phyloP scores from a whole-genome alignment of 2,888 invertebrate genomes.

The Agriopis marginaria region DNA sequence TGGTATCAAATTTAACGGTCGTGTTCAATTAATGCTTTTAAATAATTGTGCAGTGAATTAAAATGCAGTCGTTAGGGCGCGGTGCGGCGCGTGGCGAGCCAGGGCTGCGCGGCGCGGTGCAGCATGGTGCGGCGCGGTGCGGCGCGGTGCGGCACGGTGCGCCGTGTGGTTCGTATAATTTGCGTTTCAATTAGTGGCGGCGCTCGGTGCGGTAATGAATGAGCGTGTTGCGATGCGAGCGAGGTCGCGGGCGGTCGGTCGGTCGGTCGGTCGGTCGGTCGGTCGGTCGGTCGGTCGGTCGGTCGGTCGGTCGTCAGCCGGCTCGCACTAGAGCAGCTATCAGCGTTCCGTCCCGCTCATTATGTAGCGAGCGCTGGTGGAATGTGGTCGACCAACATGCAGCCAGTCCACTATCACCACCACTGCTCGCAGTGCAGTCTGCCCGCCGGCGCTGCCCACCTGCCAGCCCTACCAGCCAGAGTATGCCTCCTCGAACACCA shows the following conservation, averaged over 20 bases:
- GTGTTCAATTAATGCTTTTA: conserved; percentile 44
- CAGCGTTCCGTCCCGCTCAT: background rate
- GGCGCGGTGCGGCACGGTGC: conserved; percentile 9
- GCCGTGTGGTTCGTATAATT: conserved; percentile 41
- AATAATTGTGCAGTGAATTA: conserved; percentile 41
- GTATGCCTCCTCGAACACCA: too few relatives aligned
- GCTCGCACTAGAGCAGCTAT: background rate
- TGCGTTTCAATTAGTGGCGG: conserved; percentile 48
- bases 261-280: background rate
- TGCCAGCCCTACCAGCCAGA: too few relatives aligned
- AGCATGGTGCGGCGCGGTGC: conserved; percentile 9
- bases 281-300: background rate
- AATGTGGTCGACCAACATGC: too few relatives aligned
- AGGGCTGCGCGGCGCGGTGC: conserved; percentile 7
- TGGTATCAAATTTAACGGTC: conserved; percentile 39
- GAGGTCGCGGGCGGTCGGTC: background rate
- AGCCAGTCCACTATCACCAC: too few relatives aligned
- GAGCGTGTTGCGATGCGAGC: conserved; percentile 5
- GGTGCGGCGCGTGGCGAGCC: conserved; percentile 14
- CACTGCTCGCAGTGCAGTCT: too few relatives aligned
- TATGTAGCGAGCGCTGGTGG: too few relatives aligned
- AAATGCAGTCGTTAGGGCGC: conserved; percentile 39
- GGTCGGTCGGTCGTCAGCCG: background rate
- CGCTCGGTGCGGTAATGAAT: conserved; percentile 39
- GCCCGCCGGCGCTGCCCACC: too few relatives aligned